Evolutionary conservation across 1,140 invertebrate species (phyloP).

Genomic region (Spodoptera litura): DNA sequence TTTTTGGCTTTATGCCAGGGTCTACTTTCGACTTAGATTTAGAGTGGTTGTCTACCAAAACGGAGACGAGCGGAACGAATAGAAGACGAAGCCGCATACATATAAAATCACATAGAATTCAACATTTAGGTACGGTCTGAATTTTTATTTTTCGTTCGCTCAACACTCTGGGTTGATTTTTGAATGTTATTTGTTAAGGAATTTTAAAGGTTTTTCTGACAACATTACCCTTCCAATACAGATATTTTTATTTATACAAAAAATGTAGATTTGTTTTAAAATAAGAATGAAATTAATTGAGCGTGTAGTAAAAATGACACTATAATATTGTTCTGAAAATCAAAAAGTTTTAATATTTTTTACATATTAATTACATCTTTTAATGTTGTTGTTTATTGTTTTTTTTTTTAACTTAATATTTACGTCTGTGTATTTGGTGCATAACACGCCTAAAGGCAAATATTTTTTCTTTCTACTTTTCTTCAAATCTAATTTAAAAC

Average conservation of each 20-base stretch:
- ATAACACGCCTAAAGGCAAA: no score
- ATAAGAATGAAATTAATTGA: conserved; percentile 5
- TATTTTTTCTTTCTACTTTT: no score
- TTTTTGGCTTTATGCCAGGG: conserved; percentile 21
- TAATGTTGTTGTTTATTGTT: no score
- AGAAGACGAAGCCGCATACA: conserved; percentile 11
- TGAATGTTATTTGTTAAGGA: neutral
- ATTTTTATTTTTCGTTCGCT: neutral
- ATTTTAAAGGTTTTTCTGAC: conserved; percentile 1
- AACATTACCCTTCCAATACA: neutral
- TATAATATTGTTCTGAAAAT: no score
- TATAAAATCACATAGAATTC: conserved; percentile 18
- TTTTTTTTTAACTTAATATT: no score
- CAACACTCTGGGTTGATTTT: neutral
- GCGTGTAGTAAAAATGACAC: no score
- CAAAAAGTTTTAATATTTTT: no score
- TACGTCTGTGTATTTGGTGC: no score
- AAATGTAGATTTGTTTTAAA: neutral
- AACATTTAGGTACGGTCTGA: neutral
- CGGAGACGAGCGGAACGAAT: conserved; percentile 31
- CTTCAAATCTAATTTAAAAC: no score
- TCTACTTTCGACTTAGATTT: conserved; percentile 24
- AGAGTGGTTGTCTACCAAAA: conserved; percentile 27
- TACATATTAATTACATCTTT: no score
- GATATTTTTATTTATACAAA: neutral